Percentiles rank a stretch among this genome's conserved stretches.
phyloP scores from a whole-genome alignment of 2,888 invertebrate genomes.

The Chymomyza caudatula region DNA sequence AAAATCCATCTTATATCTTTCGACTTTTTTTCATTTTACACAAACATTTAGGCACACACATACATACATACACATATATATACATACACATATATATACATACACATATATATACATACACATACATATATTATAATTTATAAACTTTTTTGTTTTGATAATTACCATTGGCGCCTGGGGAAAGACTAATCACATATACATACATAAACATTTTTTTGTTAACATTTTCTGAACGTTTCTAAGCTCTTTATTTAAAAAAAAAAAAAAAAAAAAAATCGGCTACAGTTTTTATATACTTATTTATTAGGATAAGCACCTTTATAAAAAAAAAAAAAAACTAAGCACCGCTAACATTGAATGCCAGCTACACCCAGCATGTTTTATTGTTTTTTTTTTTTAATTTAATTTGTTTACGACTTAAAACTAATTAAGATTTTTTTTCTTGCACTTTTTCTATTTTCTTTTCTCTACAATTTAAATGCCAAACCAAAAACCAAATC shows the following conservation, averaged over 20 bases:
- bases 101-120: not conserved
- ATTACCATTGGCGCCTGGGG: slow-evolving; percentile 77
- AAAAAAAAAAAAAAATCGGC: too few relatives aligned
- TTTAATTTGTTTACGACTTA: slow-evolving; percentile 54
- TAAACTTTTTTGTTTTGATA: slow-evolving; percentile 44
- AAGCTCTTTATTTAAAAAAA: slow-evolving; percentile 29
- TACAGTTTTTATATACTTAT: not conserved
- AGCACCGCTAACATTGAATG: slow-evolving; percentile 6
- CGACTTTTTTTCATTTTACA: slow-evolving; percentile 19
- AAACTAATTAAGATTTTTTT: slow-evolving; percentile 68
- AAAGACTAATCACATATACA: slow-evolving; percentile 78
- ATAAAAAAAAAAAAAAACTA: slow-evolving; percentile 28
- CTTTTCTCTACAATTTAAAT: slow-evolving; percentile 59
- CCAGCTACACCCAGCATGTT: slow-evolving; percentile 50
- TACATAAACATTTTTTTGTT: slow-evolving; percentile 13
- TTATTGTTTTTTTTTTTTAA: slow-evolving; percentile 35
- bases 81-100: not conserved
- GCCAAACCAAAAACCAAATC: slow-evolving; percentile 14
- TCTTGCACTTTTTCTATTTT: slow-evolving; percentile 70
- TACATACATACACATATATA: not conserved
- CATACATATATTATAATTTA: too few relatives aligned
- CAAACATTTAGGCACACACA: not conserved
- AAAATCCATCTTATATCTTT: not conserved
- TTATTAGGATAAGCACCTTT: slow-evolving; percentile 42
- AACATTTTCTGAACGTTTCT: slow-evolving; percentile 11